These are phyloP conservation scores for Saccopteryx bilineata DNA, from an alignment of 2,113 vertebrate species.

Conservation along the genomic window DNA sequence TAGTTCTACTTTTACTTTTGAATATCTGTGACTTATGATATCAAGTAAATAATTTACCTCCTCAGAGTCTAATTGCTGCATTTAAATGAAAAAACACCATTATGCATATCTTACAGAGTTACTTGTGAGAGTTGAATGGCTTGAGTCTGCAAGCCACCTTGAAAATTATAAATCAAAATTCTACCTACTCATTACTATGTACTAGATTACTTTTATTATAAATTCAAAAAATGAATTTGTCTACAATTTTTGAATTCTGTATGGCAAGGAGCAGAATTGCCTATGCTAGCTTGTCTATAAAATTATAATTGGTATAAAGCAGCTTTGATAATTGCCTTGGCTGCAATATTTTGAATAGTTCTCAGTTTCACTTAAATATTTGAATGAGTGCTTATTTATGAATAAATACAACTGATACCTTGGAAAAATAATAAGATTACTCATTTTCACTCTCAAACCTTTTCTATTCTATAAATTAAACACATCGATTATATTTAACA, in stretches of 20 bases:
- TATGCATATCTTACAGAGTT: background rate
- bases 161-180: constrained; percentile 36
- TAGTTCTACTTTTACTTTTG: background rate
- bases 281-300: constrained; percentile 48
- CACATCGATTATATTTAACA: background rate
- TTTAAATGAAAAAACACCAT: background rate
- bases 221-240: constrained; percentile 44
- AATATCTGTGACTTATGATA: constrained; percentile 28
- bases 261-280: background rate
- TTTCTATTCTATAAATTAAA: constrained; percentile 37
- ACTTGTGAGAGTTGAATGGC: background rate
- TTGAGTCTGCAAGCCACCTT: background rate
- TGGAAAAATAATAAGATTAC: constrained; percentile 37
- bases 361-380: constrained; percentile 58
- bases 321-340: constrained; percentile 62
- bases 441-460: background rate
- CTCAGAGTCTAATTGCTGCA: constrained; percentile 21
- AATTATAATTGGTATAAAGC: constrained; percentile 58
- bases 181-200: background rate
- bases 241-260: constrained; percentile 23
- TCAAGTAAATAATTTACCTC: constrained; percentile 54
- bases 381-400: constrained; percentile 46
- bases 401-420: constrained; percentile 19
- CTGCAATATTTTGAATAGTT: constrained; percentile 53
- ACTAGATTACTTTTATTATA: constrained; percentile 51